Conservation (phyloP, 2,797 vertebrate species). For the Rhincodon typus region DNA sequence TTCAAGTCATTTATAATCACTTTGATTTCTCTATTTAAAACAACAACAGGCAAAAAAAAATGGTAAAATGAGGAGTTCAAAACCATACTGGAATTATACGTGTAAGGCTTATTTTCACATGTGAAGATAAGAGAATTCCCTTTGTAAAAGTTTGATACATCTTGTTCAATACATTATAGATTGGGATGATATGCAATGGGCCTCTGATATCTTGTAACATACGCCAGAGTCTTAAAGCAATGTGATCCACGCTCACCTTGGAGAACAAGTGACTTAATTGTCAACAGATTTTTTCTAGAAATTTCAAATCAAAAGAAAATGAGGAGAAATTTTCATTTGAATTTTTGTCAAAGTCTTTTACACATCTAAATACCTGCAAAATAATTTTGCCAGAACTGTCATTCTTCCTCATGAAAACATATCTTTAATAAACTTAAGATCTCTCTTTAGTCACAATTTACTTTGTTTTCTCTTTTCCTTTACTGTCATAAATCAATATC, state of each 20-base stretch:
- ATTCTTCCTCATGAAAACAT: neutral
- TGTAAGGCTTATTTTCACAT: neutral
- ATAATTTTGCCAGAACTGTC: neutral
- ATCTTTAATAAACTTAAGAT: neutral
- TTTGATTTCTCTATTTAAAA: neutral
- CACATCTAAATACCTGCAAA: too few relatives aligned
- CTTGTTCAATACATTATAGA: neutral
- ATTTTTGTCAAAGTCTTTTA: neutral
- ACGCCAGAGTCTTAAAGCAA: neutral
- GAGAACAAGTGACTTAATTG: too few relatives aligned
- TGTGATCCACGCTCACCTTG: too few relatives aligned
- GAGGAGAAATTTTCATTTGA: too few relatives aligned
- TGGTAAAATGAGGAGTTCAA: neutral
- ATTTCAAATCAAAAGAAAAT: too few relatives aligned
- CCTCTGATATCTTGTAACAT: neutral
- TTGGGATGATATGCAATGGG: neutral
- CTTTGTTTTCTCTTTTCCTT: neutral
- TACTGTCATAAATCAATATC: neutral
- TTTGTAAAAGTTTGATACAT: neutral
- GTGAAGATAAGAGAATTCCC: neutral
- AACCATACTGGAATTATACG: neutral
- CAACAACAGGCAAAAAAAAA: neutral
- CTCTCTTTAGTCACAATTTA: neutral
- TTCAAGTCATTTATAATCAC: neutral
- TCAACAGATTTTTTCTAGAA: too few relatives aligned